A percentile compares a stretch with the other conserved stretches of the same genome.
phyloP scores from a whole-genome alignment of 1,140 invertebrate species.

The Leptopilina boulardi region DNA sequence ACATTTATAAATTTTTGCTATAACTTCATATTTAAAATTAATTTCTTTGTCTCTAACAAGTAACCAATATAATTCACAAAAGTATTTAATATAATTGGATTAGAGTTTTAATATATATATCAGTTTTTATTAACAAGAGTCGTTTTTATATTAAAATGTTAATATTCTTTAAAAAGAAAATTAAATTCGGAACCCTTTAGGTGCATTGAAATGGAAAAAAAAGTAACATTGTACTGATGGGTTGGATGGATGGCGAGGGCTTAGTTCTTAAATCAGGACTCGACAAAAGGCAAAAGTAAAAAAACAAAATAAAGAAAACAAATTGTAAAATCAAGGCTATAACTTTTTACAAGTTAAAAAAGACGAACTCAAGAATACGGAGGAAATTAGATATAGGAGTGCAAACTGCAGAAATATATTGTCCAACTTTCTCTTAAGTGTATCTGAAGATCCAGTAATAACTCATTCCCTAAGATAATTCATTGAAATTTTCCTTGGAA shows the following conservation, averaged over 20 bases:
- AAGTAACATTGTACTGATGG: slow-evolving; percentile 56
- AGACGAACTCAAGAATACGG: slow-evolving; percentile 27
- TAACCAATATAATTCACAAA: no score
- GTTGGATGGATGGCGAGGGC: slow-evolving; percentile 67
- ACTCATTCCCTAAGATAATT: neutral
- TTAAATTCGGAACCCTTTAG: slow-evolving; percentile 52
- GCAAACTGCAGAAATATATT: slow-evolving; percentile 36
- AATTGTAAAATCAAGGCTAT: neutral
- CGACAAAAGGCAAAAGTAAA: slow-evolving; percentile 37
- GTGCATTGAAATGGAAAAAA: slow-evolving; percentile 64
- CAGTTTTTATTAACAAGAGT: no score
- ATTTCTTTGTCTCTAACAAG: no score
- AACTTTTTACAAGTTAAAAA: neutral
- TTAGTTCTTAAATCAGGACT: slow-evolving; percentile 59
- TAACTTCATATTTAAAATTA: no score
- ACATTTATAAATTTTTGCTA: no score
- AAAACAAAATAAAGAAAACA: neutral
- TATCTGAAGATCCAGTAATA: slow-evolving; percentile 14
- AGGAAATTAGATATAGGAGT: slow-evolving; percentile 33
- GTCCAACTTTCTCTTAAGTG: slow-evolving; percentile 18
- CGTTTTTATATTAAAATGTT: neutral
- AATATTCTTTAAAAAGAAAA: neutral
- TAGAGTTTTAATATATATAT: no score
- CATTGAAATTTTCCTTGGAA: neutral
- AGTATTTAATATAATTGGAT: no score